phyloP scores from a whole-genome alignment of 2,888 invertebrate genomes.

The Drosophila melanosoma region DNA sequence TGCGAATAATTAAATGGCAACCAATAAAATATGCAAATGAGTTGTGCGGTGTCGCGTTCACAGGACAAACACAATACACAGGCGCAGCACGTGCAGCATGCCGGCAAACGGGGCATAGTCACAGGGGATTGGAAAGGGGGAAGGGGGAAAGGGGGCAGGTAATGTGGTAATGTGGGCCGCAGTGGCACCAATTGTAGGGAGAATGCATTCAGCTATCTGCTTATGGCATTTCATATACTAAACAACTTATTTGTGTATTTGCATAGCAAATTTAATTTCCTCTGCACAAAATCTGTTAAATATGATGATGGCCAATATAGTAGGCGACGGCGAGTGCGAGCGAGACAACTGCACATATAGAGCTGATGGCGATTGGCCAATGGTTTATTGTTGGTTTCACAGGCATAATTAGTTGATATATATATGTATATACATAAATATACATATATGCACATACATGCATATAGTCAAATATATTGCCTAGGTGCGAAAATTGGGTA shows the following conservation, averaged over 20 bases:
- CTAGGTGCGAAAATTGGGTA: slow-evolving; percentile 2
- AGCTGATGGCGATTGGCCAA: slow-evolving; percentile 45
- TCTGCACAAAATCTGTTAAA: slow-evolving; percentile 66
- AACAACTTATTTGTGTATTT: slow-evolving; percentile 75
- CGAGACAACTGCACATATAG: slow-evolving; percentile 20
- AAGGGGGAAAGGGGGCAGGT: neutral
- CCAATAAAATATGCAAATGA: slow-evolving; percentile 83
- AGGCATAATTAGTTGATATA: slow-evolving; percentile 47
- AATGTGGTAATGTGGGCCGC: neutral
- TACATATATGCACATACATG: neutral
- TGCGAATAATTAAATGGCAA: slow-evolving; percentile 83
- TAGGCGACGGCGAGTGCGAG: slow-evolving; percentile 20
- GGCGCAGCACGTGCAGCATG: slow-evolving; percentile 14
- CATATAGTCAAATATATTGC: neutral
- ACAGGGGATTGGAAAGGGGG: neutral
- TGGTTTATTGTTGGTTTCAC: slow-evolving; percentile 19
- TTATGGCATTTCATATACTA: slow-evolving; percentile 58
- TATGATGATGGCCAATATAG: slow-evolving; percentile 58
- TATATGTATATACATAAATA: neutral
- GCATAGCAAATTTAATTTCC: slow-evolving; percentile 79
- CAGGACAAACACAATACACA: slow-evolving; percentile 18
- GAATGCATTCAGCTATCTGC: slow-evolving; percentile 14
- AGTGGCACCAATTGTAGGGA: neutral
- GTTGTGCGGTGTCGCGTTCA: slow-evolving; percentile 61
- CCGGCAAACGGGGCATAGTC: slow-evolving; percentile 10